Conservation (phyloP, 92 coral and sea anemone species). For the Epizoanthus scotinus region DNA sequence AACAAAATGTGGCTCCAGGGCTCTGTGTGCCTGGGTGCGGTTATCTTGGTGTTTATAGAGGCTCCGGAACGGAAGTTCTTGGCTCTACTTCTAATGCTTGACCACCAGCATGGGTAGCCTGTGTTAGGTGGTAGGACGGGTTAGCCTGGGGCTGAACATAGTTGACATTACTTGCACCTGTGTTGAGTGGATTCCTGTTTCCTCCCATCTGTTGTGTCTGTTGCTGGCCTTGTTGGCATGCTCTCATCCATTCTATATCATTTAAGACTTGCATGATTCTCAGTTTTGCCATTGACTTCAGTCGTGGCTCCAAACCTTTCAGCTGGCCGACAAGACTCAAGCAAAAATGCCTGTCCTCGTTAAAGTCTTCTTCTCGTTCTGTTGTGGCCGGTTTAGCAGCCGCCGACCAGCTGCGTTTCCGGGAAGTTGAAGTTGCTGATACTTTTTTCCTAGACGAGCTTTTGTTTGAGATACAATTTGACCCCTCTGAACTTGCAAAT, state of each 20-base stretch:
- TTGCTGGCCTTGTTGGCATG: slow-evolving; percentile 43
- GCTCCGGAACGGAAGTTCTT: no score
- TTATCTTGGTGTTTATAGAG: no score
- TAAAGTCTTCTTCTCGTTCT: slow-evolving; percentile 16
- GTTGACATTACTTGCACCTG: neutral
- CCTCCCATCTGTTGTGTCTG: slow-evolving; percentile 33
- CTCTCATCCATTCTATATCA: slow-evolving; percentile 42
- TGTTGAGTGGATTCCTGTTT: slow-evolving; percentile 10
- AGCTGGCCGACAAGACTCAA: slow-evolving; percentile 37
- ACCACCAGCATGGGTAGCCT: no score
- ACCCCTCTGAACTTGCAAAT: slow-evolving; percentile 18
- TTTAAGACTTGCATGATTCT: slow-evolving; percentile 42
- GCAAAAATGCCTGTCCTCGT: slow-evolving; percentile 42
- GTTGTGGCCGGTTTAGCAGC: neutral
- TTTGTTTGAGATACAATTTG: slow-evolving; percentile 23
- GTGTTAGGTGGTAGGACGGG: no score
- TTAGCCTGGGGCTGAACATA: no score
- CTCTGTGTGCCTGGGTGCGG: no score
- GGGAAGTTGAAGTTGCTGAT: slow-evolving; percentile 5
- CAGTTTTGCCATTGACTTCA: slow-evolving; percentile 39
- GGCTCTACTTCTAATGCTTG: no score
- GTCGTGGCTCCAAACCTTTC: slow-evolving; percentile 26
- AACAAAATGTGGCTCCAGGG: no score
- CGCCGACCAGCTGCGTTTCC: no score
- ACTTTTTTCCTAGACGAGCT: slow-evolving; percentile 16